phyloP scores from a whole-genome alignment of 2,888 invertebrate genomes.

The Baccha elongata region DNA sequence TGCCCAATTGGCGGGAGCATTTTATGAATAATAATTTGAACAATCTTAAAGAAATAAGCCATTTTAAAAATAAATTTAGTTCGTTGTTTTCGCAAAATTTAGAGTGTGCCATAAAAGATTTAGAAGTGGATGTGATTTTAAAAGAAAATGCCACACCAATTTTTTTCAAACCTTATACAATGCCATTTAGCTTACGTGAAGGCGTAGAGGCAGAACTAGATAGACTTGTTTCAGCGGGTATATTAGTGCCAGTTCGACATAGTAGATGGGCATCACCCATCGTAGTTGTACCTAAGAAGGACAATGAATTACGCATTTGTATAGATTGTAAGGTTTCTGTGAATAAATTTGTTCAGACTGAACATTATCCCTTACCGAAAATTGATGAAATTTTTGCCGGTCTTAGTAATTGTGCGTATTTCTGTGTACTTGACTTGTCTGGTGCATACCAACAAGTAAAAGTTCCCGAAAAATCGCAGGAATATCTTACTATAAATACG shows the following conservation, averaged over 20 bases:
- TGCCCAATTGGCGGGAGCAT: too few relatives aligned
- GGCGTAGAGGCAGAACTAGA: not conserved
- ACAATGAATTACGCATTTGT: too few relatives aligned
- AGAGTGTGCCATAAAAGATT: constrained; percentile 4
- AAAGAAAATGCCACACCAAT: constrained; percentile 17
- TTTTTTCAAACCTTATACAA: constrained; percentile 19
- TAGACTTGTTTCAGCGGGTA: not conserved
- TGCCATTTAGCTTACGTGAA: constrained; percentile 8
- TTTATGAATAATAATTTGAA: too few relatives aligned
- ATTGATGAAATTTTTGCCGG: too few relatives aligned
- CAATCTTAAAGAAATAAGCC: constrained; percentile 1
- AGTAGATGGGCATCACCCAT: too few relatives aligned
- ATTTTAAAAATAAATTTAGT: constrained; percentile 24
- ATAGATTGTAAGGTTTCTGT: too few relatives aligned
- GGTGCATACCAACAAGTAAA: constrained; percentile 46
- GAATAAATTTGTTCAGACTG: not conserved
- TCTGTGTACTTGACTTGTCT: constrained; percentile 26
- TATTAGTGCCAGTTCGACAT: not conserved
- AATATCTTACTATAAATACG: constrained; percentile 44
- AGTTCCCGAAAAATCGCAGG: constrained; percentile 29
- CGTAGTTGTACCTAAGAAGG: too few relatives aligned
- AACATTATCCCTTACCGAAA: not conserved
- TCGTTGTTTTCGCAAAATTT: constrained; percentile 11
- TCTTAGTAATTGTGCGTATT: constrained; percentile 9
- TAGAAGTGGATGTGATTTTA: constrained; percentile 1